Evolutionary conservation across 2,888 invertebrate species (phyloP).

Genomic region (Philaethria dido): DNA sequence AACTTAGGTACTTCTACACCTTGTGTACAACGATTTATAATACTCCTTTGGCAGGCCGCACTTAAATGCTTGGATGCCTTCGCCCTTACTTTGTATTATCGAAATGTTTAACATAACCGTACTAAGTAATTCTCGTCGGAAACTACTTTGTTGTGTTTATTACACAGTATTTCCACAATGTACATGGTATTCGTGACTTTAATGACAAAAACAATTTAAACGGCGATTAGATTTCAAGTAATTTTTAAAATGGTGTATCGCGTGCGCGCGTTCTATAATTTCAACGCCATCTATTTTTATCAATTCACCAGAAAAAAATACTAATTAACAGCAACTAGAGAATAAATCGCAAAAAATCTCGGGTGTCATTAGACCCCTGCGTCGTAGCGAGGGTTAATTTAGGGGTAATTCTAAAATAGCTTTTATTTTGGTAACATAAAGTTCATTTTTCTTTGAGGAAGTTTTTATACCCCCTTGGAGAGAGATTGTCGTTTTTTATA

Average conservation of each 20-base stretch:
- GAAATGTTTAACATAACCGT: neutral
- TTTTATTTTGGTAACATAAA: conserved; percentile 38
- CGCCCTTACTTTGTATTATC: conserved; percentile 9
- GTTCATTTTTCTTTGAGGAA: conserved; percentile 43
- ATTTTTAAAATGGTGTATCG: conserved; percentile 35
- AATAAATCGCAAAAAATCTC: conserved; percentile 59
- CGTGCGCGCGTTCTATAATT: conserved; percentile 37
- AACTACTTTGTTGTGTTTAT: conserved; percentile 27
- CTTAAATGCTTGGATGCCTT: conserved; percentile 17
- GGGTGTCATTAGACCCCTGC: conserved; percentile 78
- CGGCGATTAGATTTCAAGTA: conserved; percentile 34
- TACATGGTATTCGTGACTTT: conserved; percentile 41
- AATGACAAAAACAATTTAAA: conserved; percentile 38
- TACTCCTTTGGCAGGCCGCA: conserved; percentile 55
- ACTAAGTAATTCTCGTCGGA: neutral
- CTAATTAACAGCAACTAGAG: conserved; percentile 68
- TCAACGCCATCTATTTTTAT: conserved; percentile 38
- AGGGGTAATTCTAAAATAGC: conserved; percentile 20
- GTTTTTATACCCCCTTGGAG: conserved; percentile 51
- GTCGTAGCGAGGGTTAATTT: conserved; percentile 45
- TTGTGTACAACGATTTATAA: conserved; percentile 59
- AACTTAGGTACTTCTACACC: conserved; percentile 58
- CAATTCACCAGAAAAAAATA: conserved; percentile 52
- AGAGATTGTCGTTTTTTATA: conserved; percentile 56
- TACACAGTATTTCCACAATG: conserved; percentile 19